Evolutionary conservation across 2,888 invertebrate genomes (phyloP), one percentile per base, ranked within the genome.

Genomic region (Phanerotoma sp.): DNA sequence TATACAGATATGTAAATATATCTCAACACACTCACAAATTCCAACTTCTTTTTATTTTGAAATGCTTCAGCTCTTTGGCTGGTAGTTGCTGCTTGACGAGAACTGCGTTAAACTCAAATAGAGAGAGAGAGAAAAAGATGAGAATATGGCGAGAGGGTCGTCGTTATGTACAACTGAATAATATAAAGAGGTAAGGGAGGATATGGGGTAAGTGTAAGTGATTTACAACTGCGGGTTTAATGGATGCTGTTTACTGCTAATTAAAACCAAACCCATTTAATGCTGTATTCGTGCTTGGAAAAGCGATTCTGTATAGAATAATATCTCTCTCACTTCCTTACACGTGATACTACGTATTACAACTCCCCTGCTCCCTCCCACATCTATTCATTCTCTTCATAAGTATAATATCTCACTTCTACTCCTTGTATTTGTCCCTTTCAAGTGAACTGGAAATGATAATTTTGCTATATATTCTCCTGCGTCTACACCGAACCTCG

Each of bases 231-330:
- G 60, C 65, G 63, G 66, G 71, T 70, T 73, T 73, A 75, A 74
- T 73, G 72, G 72, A 70, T 69, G 68, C 73, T 72, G 72, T 74
- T 74, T 74, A 74, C 73, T 73, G 74, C 74, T 75, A 74, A 75
- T 75, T 75, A 75, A 74, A 74, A 73, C 67, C 70, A 69, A 72
- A 67, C 69, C 67, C 69, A 68, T 74, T 73, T 70, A 63, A 70
- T 72, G 67, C 63, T 64, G 52, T 58, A 59, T 61, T 56, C 62
- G 45, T 53, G 62, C 54, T 58, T 59, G 61, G 64, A 66, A 38
- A 67, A 65, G 64, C 64, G 65, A 68, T 68, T 64, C 59, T 59
- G n/a, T 45, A 13, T 22, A 48, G 30, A 35, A 11, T n/a, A n/a
- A n/a, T n/a, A n/a, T 35, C 33, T 41, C 37, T 41, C 41, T 28